A percentile compares a stretch with the other conserved stretches of the same genome.
Evolutionary conservation across 2,797 vertebrate genomes (phyloP).

Genomic region (Ctenopoma kingsleyae): DNA sequence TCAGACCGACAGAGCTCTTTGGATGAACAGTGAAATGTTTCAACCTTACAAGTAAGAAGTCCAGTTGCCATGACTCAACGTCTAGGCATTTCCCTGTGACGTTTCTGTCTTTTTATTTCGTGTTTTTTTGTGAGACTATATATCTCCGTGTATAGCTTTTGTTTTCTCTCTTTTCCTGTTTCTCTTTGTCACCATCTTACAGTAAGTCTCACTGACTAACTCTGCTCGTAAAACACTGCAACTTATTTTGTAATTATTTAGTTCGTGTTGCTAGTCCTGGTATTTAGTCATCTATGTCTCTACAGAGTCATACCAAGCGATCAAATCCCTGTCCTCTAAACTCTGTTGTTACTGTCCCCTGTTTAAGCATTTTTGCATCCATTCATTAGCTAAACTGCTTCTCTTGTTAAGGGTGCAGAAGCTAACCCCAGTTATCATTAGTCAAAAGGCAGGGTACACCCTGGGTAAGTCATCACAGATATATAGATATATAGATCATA

Average conservation of each 20-base stretch:
- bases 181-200: not conserved
- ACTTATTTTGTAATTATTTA: not conserved
- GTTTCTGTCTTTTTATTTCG: not conserved
- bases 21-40: too few relatives aligned
- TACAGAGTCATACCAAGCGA: not conserved
- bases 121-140: not conserved
- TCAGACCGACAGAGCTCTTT: too few relatives aligned
- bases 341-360: not conserved
- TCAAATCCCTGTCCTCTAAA: not conserved
- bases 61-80: too few relatives aligned
- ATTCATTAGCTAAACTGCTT: too few relatives aligned
- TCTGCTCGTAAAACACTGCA: not conserved
- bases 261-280: not conserved
- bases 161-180: not conserved
- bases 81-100: not conserved
- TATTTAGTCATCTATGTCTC: slow-evolving; percentile 1
- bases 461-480: too few relatives aligned
- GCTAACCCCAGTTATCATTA: too few relatives aligned
- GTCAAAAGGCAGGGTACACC: too few relatives aligned
- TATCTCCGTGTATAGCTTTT: not conserved
- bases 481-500: too few relatives aligned
- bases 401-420: too few relatives aligned
- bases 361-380: too few relatives aligned
- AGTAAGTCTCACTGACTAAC: not conserved
- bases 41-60: too few relatives aligned